A percentile compares a stretch with the other conserved stretches of the same genome.
These are phyloP conservation scores for Microtus ochrogaster DNA, from an alignment of 2,113 vertebrate genomes.

Conservation along the genomic window DNA sequence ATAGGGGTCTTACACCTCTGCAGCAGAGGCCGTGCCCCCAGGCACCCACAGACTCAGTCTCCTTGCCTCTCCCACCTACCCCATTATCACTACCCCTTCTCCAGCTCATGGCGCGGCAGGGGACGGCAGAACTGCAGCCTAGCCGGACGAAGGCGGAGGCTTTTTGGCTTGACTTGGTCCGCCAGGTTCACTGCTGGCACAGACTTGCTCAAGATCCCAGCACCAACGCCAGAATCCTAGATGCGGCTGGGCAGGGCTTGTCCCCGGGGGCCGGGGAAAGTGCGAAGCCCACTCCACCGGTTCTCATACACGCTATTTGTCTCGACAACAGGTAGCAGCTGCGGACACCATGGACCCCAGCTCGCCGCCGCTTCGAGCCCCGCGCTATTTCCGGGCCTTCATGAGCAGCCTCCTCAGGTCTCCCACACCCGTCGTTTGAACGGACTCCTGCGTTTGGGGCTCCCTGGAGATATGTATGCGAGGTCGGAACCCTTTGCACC, in stretches of 20 bases:
- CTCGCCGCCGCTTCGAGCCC: conserved; percentile 92
- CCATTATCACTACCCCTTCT: conserved; percentile 83
- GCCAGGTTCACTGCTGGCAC: conserved; percentile 88
- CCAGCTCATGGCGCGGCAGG: conserved; percentile 90
- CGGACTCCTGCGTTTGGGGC: conserved; percentile 98
- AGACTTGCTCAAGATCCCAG: conserved; percentile 90
- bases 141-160: conserved; percentile 83
- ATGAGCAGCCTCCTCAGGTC: conserved; percentile 93
- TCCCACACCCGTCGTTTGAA: conserved; percentile 96
- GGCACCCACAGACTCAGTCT: conserved; percentile 92
- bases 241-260: conserved; percentile 84
- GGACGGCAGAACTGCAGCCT: conserved; percentile 93
- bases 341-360: conserved; percentile 98
- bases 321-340: conserved; percentile 99
- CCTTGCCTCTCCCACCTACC: conserved; percentile 89
- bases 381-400: conserved; percentile 95
- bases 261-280: conserved; percentile 92
- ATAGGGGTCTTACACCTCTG: conserved; percentile 89
- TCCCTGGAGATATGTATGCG: conserved; percentile 98
- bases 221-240: conserved; percentile 88
- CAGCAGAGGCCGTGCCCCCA: conserved; percentile 93
- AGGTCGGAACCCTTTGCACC: conserved; percentile 96
- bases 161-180: conserved; percentile 91
- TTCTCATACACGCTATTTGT: conserved; percentile 99
- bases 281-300: conserved; percentile 89